Evolutionary conservation across 2,797 vertebrate genomes (phyloP), one percentile per base, ranked within the genome.

Genomic region (Echiichthys vipera): DNA sequence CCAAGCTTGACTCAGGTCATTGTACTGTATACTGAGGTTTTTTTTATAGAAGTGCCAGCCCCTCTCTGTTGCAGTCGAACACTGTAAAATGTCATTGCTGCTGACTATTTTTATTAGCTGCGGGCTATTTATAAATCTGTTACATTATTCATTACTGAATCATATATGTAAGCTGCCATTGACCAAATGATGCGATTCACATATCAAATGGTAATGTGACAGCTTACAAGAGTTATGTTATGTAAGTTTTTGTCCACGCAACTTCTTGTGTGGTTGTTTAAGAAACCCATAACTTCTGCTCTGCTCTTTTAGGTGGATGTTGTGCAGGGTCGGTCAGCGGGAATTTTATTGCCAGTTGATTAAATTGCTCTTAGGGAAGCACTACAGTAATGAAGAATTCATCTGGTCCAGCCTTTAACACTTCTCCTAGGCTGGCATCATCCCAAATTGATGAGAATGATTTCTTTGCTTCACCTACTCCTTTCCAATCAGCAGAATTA

Each of bases 301-400:
- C 57, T 27, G 57, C 29, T 80, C 45, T 68, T 72, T 32, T 69
- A n/a, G 30, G n/a, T 64, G 58, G 55, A 36, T 34, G 39, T 43
- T 40, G 49, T 46, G 29, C 53, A 65, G 43, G 40, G 66, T 80
- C 15, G 8, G 71, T 81, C 79, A 79, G 75, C 51, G 29, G 64
- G 53, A 68, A 62, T 74, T 81, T 86, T 74, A 81, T 46, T 82
- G 66, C 71, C 54, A 29, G 74, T 51, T 84, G 74, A 83, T 84
- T 80, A 79, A 80, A 87, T 79, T 81, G 78, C 81, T 84, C 56
- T 61, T 62, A 74, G 55, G 32, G 63, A 83, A 76, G 57, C 45
- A 56, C 69, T 79, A n/a, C n/a, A n/a, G n/a, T n/a, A 68, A 77
- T 80, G 82, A 86, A 61, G 68, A 77, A 81, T 74, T 80, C 46